Evolutionary conservation across 2,888 invertebrate species (phyloP).

Genomic region (Baronia brevicornis): DNA sequence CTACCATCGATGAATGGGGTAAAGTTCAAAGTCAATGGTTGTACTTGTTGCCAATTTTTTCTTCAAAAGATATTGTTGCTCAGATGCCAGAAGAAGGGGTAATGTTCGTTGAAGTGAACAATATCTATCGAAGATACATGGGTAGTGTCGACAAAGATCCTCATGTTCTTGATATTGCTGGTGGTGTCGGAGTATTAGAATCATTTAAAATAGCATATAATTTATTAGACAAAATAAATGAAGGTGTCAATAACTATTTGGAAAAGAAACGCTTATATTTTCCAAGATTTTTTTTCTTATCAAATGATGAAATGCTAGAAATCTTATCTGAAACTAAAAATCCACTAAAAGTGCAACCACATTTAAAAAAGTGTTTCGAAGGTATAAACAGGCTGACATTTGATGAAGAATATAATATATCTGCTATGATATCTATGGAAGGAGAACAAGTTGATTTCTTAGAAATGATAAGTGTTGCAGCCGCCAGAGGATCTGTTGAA

Average conservation of each 20-base stretch:
- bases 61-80: constrained; percentile 88
- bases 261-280: constrained; percentile 90
- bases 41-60: constrained; percentile 90
- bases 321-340: constrained; percentile 93
- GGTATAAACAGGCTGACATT: constrained; percentile 86
- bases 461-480: constrained; percentile 78
- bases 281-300: constrained; percentile 92
- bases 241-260: constrained; percentile 87
- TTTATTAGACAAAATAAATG: constrained; percentile 86
- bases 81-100: constrained; percentile 91
- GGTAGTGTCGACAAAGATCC: constrained; percentile 77
- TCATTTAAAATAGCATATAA: constrained; percentile 80
- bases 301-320: constrained; percentile 93
- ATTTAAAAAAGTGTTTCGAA: constrained; percentile 92
- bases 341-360: constrained; percentile 88
- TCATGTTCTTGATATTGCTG: constrained; percentile 79
- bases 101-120: constrained; percentile 84
- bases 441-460: constrained; percentile 81
- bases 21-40: constrained; percentile 92
- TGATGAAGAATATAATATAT: constrained; percentile 82
- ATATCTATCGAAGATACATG: constrained; percentile 81
- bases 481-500: constrained; percentile 88
- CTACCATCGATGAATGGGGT: constrained; percentile 88
- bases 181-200: constrained; percentile 80
- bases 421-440: constrained; percentile 85